phyloP scores from a whole-genome alignment of 2,888 invertebrate species.

The Temnothorax unifasciatus region DNA sequence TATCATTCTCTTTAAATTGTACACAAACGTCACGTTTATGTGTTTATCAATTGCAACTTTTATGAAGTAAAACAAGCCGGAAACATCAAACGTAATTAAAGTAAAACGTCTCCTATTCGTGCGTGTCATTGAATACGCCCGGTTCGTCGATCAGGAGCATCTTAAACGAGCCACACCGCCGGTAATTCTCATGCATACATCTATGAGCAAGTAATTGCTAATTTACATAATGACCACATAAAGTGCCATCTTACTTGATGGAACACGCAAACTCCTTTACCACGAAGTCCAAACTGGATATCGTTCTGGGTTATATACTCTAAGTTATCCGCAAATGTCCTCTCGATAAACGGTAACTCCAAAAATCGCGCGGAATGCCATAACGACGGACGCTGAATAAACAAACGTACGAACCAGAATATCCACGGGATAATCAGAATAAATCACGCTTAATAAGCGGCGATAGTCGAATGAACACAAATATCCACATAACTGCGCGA shows the following conservation, averaged over 20 bases:
- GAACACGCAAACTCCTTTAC: slow-evolving; percentile 8
- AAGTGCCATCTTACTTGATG: slow-evolving; percentile 51
- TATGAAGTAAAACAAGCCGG: background rate
- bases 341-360: background rate
- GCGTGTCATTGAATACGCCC: slow-evolving; percentile 34
- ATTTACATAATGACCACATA: slow-evolving; percentile 77
- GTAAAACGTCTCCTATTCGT: slow-evolving; percentile 15
- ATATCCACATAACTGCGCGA: background rate
- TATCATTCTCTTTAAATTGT: slow-evolving; percentile 9
- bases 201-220: slow-evolving; percentile 70
- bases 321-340: background rate
- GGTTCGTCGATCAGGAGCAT: slow-evolving; percentile 25
- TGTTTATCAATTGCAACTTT: slow-evolving; percentile 3
- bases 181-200: slow-evolving; percentile 56
- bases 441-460: slow-evolving; percentile 12
- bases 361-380: background rate
- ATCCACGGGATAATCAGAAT: background rate
- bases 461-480: background rate
- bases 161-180: slow-evolving; percentile 40
- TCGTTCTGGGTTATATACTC: slow-evolving; percentile 1
- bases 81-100: slow-evolving; percentile 27
- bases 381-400: background rate
- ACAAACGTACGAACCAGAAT: background rate
- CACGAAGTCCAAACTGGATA: slow-evolving; percentile 19
- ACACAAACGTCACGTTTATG: background rate